Percentiles rank a stretch among this genome's conserved stretches.
Conservation (phyloP, 2,797 vertebrate species). For the Limosa lapponica region DNA sequence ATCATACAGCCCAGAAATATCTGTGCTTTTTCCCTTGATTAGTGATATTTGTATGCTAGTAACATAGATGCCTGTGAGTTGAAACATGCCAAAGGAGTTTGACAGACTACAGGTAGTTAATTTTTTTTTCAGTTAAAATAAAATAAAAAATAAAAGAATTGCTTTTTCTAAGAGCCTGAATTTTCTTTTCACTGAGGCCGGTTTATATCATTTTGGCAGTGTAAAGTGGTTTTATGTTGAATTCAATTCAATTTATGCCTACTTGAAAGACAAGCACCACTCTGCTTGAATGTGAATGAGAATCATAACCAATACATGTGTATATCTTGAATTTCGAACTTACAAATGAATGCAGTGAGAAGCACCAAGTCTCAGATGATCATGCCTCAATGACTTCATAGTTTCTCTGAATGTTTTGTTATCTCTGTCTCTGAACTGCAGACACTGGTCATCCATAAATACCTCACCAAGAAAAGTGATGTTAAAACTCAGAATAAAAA, state of each 20-base stretch:
- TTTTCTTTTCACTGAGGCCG: not conserved
- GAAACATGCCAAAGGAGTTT: not conserved
- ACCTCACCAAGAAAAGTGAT: not conserved
- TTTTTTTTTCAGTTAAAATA: not conserved
- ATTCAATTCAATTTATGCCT: not conserved
- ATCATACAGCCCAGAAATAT: not conserved
- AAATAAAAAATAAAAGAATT: not conserved
- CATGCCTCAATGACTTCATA: not conserved
- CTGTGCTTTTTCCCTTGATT: not conserved
- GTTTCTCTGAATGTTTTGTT: not conserved
- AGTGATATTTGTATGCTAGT: not conserved
- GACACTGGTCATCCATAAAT: accelerated
- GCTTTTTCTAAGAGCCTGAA: not conserved
- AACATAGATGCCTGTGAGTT: not conserved
- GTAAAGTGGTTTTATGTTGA: not conserved
- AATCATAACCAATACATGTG: not conserved
- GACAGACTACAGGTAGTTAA: not conserved
- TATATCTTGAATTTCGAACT: not conserved
- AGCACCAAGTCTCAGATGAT: not conserved
- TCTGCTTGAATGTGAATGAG: not conserved
- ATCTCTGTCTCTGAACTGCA: not conserved
- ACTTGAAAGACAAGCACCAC: not conserved
- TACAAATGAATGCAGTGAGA: not conserved
- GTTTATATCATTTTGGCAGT: not conserved
- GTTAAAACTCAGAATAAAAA: not conserved